These are phyloP conservation scores for Drosophila mimetica DNA, from an alignment of 2,888 invertebrate species.

Conservation along the genomic window DNA sequence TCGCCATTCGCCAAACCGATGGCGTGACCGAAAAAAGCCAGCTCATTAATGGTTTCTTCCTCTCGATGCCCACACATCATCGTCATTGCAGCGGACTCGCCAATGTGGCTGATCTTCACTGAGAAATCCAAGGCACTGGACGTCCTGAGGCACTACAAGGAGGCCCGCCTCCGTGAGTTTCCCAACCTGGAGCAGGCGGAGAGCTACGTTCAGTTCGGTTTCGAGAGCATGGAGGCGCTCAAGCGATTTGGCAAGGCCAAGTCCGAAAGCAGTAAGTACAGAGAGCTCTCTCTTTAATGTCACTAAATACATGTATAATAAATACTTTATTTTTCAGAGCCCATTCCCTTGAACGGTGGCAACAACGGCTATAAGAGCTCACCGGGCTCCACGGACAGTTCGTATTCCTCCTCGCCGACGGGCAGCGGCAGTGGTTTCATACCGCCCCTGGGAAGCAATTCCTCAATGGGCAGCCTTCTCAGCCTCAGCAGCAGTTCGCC, in stretches of 20 bases:
- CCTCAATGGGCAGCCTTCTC: conserved; percentile 39
- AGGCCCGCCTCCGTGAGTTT: conserved; percentile 92
- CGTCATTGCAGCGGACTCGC: conserved; percentile 63
- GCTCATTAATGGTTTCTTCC: conserved; percentile 36
- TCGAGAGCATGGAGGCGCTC: conserved; percentile 85
- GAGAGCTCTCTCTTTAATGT: not conserved
- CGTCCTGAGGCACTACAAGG: conserved; percentile 90
- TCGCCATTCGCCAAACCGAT: conserved; percentile 24
- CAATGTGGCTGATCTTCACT: conserved; percentile 86
- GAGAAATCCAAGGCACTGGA: conserved; percentile 90
- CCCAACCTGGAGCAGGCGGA: conserved; percentile 90
- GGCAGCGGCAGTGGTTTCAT: conserved; percentile 8
- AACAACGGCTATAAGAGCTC: conserved; percentile 31
- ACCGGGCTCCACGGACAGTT: conserved; percentile 29
- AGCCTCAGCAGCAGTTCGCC: conserved; percentile 9
- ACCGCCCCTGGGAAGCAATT: conserved; percentile 11
- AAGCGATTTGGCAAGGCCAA: conserved; percentile 84
- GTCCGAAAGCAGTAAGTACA: conserved; percentile 10
- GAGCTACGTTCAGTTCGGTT: conserved; percentile 89
- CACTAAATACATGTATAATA: not conserved
- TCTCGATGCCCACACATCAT: conserved; percentile 20
- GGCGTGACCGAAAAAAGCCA: conserved; percentile 41
- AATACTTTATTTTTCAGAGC: conserved; percentile 36
- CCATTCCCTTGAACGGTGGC: conserved; percentile 31
- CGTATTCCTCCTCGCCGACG: conserved; percentile 32